Evolutionary conservation across 2,888 invertebrate species (phyloP).

Genomic region (Pyrochroa serraticornis): DNA sequence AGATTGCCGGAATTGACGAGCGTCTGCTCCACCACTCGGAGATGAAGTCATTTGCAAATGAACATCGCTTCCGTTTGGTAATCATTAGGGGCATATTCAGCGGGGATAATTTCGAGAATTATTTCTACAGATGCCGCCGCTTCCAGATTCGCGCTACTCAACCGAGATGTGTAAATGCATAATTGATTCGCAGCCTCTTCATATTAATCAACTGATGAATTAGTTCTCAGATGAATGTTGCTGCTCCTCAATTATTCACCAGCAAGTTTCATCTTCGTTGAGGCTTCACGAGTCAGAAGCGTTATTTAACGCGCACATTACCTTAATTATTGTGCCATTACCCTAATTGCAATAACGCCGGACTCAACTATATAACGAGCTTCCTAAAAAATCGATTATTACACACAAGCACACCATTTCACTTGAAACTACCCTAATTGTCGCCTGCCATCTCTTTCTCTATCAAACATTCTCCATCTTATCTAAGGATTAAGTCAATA

Average conservation of each 20-base stretch:
- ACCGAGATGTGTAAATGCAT: slow-evolving; percentile 49
- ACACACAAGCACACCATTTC: too few relatives aligned
- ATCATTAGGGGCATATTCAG: slow-evolving; percentile 59
- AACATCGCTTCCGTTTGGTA: slow-evolving; percentile 56
- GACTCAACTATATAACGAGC: too few relatives aligned
- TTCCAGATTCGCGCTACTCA: slow-evolving; percentile 25
- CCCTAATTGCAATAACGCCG: too few relatives aligned
- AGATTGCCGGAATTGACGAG: slow-evolving; percentile 57
- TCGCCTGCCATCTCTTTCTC: too few relatives aligned
- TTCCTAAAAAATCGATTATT: too few relatives aligned
- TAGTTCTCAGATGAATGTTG: slow-evolving; percentile 40
- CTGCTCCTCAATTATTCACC: slow-evolving; percentile 42
- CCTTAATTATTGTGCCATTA: too few relatives aligned
- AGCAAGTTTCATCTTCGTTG: slow-evolving; percentile 10
- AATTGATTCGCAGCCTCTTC: slow-evolving; percentile 51
- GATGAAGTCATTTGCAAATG: slow-evolving; percentile 60
- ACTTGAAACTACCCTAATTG: too few relatives aligned
- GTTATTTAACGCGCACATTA: not conserved
- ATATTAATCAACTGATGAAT: slow-evolving; percentile 54
- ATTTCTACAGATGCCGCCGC: slow-evolving; percentile 43
- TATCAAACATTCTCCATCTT: too few relatives aligned
- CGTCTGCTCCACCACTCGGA: slow-evolving; percentile 42
- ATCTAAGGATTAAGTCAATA: too few relatives aligned
- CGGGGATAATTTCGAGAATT: slow-evolving; percentile 57
- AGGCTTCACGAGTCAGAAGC: not conserved